Evolutionary conservation across 2,888 invertebrate genomes (phyloP).

Genomic region (Lithophane leautieri): DNA sequence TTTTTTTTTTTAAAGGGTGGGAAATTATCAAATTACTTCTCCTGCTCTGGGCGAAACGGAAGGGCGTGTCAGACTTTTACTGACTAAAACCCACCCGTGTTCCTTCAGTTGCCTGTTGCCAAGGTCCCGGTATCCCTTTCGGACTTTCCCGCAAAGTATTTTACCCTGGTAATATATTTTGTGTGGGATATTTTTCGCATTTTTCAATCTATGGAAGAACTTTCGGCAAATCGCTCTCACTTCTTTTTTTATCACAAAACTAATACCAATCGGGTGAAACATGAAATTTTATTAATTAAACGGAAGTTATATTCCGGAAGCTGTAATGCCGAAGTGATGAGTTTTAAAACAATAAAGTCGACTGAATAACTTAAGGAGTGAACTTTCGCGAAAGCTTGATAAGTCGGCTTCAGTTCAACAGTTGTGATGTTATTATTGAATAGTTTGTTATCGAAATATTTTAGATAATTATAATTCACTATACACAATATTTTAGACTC

Average conservation of each 20-base stretch:
- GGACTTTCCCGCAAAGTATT: too few relatives aligned
- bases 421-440: constrained; percentile 4
- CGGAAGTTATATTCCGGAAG: constrained; percentile 29
- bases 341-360: constrained; percentile 31
- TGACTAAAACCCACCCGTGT: too few relatives aligned
- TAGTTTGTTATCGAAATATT: not conserved
- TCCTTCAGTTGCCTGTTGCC: too few relatives aligned
- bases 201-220: not conserved
- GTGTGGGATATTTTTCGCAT: not conserved
- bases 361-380: constrained; percentile 34
- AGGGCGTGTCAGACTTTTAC: too few relatives aligned
- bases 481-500: too few relatives aligned
- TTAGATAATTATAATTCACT: not conserved
- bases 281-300: constrained; percentile 24
- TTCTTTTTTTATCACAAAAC: not conserved
- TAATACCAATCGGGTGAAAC: not conserved
- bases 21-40: too few relatives aligned
- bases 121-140: too few relatives aligned
- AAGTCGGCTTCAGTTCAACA: not conserved
- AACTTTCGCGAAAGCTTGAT: constrained; percentile 28
- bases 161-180: not conserved
- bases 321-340: constrained; percentile 34
- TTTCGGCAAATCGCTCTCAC: not conserved
- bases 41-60: too few relatives aligned
- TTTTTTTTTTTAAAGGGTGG: too few relatives aligned